phyloP scores from a whole-genome alignment of 1,140 invertebrate species.

The Scylla paramamosain region DNA sequence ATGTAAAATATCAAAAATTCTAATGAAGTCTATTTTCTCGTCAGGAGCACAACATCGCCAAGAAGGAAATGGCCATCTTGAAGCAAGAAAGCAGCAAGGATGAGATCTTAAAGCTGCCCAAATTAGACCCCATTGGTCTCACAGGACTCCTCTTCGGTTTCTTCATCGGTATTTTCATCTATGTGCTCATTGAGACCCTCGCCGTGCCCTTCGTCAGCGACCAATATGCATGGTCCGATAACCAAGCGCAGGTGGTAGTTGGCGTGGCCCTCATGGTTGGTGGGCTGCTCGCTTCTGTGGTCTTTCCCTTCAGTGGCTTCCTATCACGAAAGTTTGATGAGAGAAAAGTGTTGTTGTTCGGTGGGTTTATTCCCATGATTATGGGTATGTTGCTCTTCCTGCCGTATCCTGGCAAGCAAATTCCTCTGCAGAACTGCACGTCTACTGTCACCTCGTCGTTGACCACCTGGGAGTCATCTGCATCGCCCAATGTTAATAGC shows the following conservation, averaged over 20 bases:
- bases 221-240: conserved; percentile 72
- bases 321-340: conserved; percentile 68
- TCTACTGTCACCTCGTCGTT: neutral
- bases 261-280: conserved; percentile 62
- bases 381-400: conserved; percentile 67
- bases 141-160: conserved; percentile 90
- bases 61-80: conserved; percentile 59
- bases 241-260: conserved; percentile 67
- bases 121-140: conserved; percentile 88
- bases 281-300: conserved; percentile 57
- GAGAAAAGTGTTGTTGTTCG: conserved; percentile 62
- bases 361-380: conserved; percentile 66
- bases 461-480: neutral
- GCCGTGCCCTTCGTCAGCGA: conserved; percentile 74
- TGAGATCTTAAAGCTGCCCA: conserved; percentile 78
- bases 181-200: conserved; percentile 93
- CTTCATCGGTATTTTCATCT: conserved; percentile 93
- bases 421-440: conserved; percentile 37
- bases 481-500: neutral
- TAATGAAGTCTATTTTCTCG: conserved; percentile 28
- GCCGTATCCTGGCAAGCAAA: conserved; percentile 62
- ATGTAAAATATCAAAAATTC: neutral
- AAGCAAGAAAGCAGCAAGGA: neutral
- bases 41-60: conserved; percentile 75
- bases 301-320: conserved; percentile 59